These are phyloP conservation scores for Heteronetta atricapilla DNA, from an alignment of 2,113 vertebrate genomes.

Conservation along the genomic window DNA sequence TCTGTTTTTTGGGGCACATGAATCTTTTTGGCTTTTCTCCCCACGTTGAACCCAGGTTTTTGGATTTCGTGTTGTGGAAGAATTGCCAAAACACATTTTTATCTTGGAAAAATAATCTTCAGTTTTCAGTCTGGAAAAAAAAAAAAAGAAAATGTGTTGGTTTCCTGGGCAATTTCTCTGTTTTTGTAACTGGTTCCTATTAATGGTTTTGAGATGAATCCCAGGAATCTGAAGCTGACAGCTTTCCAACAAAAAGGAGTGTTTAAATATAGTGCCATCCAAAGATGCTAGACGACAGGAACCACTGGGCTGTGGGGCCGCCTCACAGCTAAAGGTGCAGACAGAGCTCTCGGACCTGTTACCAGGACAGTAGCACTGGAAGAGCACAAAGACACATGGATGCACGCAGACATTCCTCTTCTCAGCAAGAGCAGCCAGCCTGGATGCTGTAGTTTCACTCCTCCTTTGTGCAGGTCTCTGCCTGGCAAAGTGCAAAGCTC, in stretches of 20 bases:
- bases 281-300: not conserved
- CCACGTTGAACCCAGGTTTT: not conserved
- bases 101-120: conserved; percentile 18
- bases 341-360: not conserved
- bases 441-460: not conserved
- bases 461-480: not conserved
- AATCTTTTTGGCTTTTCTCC: not conserved
- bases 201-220: conserved; percentile 60
- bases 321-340: not conserved
- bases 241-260: conserved; percentile 2
- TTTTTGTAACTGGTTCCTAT: conserved; percentile 66
- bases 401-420: rapidly evolving
- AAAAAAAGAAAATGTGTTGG: not conserved
- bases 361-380: not conserved
- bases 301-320: not conserved
- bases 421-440: not conserved
- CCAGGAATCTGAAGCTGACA: conserved; percentile 46
- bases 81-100: not conserved
- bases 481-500: not conserved
- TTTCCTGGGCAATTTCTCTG: conserved; percentile 62
- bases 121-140: not conserved
- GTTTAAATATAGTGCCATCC: conserved; percentile 5
- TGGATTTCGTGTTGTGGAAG: not conserved
- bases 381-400: too few species aligned
- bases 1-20: not conserved